These are phyloP conservation scores for Xestia rhomboidea DNA, from an alignment of 2,888 invertebrate species.

Conservation along the genomic window DNA sequence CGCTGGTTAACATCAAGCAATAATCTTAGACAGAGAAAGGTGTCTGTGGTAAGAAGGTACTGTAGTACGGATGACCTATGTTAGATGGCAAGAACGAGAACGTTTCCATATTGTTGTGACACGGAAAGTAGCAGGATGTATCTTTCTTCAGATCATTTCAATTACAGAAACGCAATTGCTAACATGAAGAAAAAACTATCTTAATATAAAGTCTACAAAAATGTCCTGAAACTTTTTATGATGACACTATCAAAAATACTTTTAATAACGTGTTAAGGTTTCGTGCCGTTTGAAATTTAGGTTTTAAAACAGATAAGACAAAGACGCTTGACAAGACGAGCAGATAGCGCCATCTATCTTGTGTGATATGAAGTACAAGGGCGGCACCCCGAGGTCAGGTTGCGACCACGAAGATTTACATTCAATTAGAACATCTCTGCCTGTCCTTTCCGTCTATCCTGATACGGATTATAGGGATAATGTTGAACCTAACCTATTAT, in stretches of 20 bases:
- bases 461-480: conserved; percentile 38
- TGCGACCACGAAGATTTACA: conserved; percentile 45
- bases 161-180: too few relatives aligned
- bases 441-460: conserved; percentile 1
- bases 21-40: too few relatives aligned
- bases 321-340: not conserved
- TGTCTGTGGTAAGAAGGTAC: too few relatives aligned
- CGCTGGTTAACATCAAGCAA: too few relatives aligned
- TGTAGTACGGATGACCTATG: too few relatives aligned
- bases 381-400: conserved; percentile 15
- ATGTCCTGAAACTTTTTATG: not conserved
- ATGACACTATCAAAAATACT: not conserved
- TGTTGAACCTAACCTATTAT: conserved; percentile 34
- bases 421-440: conserved; percentile 43
- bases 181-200: not conserved
- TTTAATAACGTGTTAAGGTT: not conserved
- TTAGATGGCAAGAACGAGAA: not conserved
- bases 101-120: not conserved
- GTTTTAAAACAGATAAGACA: not conserved
- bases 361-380: conserved; percentile 28
- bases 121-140: not conserved
- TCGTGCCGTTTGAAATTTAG: not conserved
- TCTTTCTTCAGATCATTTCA: too few relatives aligned
- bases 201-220: not conserved
- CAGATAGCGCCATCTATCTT: conserved; percentile 46